Evolutionary conservation across 1,140 invertebrate species (phyloP).

Genomic region (Brachionus angularis): DNA sequence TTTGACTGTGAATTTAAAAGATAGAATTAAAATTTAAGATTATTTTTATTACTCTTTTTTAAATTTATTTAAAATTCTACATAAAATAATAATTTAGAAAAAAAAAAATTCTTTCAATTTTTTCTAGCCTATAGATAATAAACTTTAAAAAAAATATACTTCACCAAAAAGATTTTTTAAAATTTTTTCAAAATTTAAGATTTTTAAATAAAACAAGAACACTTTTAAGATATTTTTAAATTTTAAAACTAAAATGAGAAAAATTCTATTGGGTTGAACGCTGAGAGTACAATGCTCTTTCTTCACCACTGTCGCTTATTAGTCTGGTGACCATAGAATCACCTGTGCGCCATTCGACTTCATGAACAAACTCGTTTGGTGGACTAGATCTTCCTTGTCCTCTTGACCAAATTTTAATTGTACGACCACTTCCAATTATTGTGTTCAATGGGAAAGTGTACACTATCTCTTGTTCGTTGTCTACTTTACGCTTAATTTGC

Average conservation of each 20-base stretch:
- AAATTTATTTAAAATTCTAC: no score
- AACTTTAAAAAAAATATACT: no score
- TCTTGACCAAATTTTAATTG: constrained; percentile 45
- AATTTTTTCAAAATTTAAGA: no score
- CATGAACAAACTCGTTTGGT: constrained; percentile 44
- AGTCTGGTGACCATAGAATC: constrained; percentile 35
- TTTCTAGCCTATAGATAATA: no score
- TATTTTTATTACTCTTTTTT: no score
- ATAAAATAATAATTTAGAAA: no score
- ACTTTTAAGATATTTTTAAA: no score
- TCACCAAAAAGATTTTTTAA: no score
- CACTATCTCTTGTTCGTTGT: constrained; percentile 26
- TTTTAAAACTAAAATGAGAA: not conserved
- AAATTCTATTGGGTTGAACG: constrained; percentile 29
- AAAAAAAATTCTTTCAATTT: no score
- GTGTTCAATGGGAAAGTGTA: constrained; percentile 25
- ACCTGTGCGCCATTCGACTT: constrained; percentile 42
- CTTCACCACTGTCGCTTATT: constrained; percentile 36
- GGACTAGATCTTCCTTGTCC: constrained; percentile 28
- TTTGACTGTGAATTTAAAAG: not conserved
- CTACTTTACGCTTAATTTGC: constrained; percentile 33
- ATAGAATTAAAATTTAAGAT: constrained; percentile 25
- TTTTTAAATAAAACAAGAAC: no score
- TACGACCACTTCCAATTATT: constrained; percentile 15
- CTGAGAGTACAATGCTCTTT: constrained; percentile 36